A percentile compares a stretch with the other conserved stretches of the same genome.
These are phyloP conservation scores for Lathamus discolor DNA, from an alignment of 2,113 vertebrate species.

Conservation along the genomic window DNA sequence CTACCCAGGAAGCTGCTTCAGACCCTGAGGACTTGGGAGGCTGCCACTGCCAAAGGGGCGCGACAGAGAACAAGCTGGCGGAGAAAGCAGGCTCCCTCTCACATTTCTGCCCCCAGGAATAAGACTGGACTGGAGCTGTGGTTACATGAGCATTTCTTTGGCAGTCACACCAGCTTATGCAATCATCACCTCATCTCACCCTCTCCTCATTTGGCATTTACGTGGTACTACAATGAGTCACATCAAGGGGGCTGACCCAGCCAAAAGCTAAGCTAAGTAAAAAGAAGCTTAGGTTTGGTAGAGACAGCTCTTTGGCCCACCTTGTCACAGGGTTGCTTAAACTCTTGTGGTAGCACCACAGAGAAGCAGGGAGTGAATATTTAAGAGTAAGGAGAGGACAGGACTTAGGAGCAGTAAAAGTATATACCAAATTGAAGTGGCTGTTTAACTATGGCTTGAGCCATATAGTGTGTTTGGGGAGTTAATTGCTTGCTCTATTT, in stretches of 20 bases:
- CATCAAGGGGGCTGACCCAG: not conserved
- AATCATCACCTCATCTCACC: constrained; percentile 65
- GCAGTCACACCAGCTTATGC: constrained; percentile 41
- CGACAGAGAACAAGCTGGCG: not conserved
- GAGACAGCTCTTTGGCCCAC: not conserved
- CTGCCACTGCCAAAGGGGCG: not conserved
- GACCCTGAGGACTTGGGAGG: not conserved
- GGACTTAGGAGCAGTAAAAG: not conserved
- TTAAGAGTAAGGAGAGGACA: not conserved
- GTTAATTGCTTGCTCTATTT: not conserved
- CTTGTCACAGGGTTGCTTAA: not conserved
- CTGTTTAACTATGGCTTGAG: not conserved
- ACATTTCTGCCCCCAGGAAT: constrained; percentile 18
- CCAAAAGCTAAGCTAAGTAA: not conserved
- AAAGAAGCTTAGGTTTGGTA: not conserved
- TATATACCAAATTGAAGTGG: not conserved
- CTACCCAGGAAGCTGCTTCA: not conserved
- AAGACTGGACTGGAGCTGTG: not conserved
- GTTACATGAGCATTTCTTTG: constrained; percentile 34
- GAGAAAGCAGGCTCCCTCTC: not conserved
- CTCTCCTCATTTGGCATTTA: constrained; percentile 28
- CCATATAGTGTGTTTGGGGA: not conserved
- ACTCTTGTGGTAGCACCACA: not conserved
- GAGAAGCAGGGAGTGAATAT: not conserved
- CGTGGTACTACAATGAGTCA: constrained; percentile 44